phyloP scores from a whole-genome alignment of 2,888 invertebrate species.

The Clostera curtula region DNA sequence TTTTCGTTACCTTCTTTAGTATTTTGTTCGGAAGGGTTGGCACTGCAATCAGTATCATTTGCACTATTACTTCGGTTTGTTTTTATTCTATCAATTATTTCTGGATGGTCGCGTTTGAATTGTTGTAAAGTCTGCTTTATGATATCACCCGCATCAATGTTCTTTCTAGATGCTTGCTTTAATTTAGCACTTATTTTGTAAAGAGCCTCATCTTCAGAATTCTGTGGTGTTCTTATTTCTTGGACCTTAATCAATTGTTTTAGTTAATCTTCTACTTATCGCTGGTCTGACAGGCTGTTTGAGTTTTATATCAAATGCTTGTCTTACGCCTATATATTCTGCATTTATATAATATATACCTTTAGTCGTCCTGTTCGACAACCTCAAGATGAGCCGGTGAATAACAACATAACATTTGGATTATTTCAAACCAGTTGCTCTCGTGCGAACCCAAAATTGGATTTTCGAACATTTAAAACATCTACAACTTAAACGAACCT shows the following conservation, averaged over 20 bases:
- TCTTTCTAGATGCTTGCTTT: conserved; percentile 37
- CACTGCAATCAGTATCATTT: conserved; percentile 22
- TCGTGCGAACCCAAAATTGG: too few relatives aligned
- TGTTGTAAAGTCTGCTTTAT: conserved; percentile 31
- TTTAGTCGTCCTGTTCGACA: too few relatives aligned
- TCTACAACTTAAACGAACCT: too few relatives aligned
- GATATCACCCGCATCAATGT: conserved; percentile 22
- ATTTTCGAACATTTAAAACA: too few relatives aligned
- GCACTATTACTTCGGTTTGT: conserved; percentile 17
- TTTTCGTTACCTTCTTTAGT: conserved; percentile 7
- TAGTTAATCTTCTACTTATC: neutral
- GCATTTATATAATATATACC: too few relatives aligned
- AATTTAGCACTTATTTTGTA: conserved; percentile 53
- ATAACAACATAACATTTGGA: too few relatives aligned
- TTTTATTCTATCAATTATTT: conserved; percentile 36
- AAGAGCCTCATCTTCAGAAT: conserved; percentile 34
- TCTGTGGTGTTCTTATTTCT: conserved; percentile 28
- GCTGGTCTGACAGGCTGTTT: neutral
- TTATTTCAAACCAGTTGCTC: too few relatives aligned
- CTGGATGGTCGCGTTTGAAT: conserved; percentile 45
- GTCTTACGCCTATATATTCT: too few relatives aligned
- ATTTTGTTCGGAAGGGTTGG: conserved; percentile 14
- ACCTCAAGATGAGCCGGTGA: too few relatives aligned
- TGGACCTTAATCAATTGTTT: conserved; percentile 33
- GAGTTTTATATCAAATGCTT: too few relatives aligned